These are phyloP conservation scores for Notospermus geniculatus DNA, from an alignment of 1,140 invertebrate species.

Conservation along the genomic window DNA sequence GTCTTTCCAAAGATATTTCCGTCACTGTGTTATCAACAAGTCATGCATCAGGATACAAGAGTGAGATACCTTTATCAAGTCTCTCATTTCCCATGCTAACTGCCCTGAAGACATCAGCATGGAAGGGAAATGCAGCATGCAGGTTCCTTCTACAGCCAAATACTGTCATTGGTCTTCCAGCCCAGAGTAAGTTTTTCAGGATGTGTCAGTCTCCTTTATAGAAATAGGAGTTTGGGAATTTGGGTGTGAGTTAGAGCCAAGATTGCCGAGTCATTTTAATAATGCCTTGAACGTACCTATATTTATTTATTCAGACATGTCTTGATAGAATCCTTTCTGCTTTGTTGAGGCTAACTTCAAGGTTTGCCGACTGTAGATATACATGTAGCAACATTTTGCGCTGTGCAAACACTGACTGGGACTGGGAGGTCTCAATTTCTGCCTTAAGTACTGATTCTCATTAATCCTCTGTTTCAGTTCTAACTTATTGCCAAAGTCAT, in stretches of 20 bases:
- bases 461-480: constrained; percentile 32
- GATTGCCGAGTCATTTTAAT: too few relatives aligned
- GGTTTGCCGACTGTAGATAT: too few relatives aligned
- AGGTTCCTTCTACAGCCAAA: constrained; percentile 50
- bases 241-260: too few relatives aligned
- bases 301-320: too few relatives aligned
- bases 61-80: constrained; percentile 39
- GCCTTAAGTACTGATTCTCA: too few relatives aligned
- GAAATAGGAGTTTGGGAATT: too few relatives aligned
- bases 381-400: too few relatives aligned
- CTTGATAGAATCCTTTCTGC: too few relatives aligned
- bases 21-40: constrained; percentile 34
- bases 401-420: too few relatives aligned
- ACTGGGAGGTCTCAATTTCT: too few relatives aligned
- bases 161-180: constrained; percentile 43
- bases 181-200: constrained; percentile 39
- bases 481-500: constrained; percentile 42
- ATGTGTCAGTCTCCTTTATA: background rate
- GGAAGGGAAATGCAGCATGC: constrained; percentile 30
- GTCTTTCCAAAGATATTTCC: constrained; percentile 24
- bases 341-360: too few relatives aligned
- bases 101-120: constrained; percentile 36
- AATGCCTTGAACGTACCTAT: too few relatives aligned
- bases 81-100: constrained; percentile 43
- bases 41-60: constrained; percentile 36